Conservation (phyloP, 2,888 invertebrate genomes). For the Drosophila prolongata region DNA sequence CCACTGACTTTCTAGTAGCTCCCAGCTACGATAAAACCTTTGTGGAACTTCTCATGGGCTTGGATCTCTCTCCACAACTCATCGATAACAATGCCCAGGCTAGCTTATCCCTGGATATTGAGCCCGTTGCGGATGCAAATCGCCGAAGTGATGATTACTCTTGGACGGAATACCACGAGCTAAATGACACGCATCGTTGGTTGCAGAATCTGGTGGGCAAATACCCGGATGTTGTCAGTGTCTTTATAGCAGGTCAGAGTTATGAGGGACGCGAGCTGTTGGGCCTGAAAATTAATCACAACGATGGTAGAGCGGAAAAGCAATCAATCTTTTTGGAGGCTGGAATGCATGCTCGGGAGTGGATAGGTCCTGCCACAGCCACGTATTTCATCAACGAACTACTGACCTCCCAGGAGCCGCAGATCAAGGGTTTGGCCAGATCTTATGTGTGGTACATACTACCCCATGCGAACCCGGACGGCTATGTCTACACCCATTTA, state of each 20-base stretch:
- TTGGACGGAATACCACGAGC: slow-evolving; percentile 78
- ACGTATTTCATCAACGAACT: slow-evolving; percentile 88
- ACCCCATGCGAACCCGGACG: slow-evolving; percentile 92
- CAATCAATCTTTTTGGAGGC: slow-evolving; percentile 85
- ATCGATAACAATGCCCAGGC: slow-evolving; percentile 84
- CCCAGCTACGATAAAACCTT: slow-evolving; percentile 66
- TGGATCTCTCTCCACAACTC: slow-evolving; percentile 84
- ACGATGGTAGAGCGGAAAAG: slow-evolving; percentile 45
- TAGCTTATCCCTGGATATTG: slow-evolving; percentile 44
- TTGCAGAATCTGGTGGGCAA: slow-evolving; percentile 85
- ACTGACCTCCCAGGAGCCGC: slow-evolving; percentile 85
- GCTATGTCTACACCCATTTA: slow-evolving; percentile 88
- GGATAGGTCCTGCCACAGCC: slow-evolving; percentile 88
- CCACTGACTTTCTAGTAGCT: slow-evolving; percentile 84
- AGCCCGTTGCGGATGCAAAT: slow-evolving; percentile 62
- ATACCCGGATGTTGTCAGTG: slow-evolving; percentile 84
- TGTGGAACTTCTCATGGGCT: slow-evolving; percentile 28
- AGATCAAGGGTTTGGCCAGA: slow-evolving; percentile 85
- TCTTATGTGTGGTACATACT: slow-evolving; percentile 90
- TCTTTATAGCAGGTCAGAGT: slow-evolving; percentile 85
- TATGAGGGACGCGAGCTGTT: slow-evolving; percentile 87
- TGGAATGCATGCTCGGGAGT: slow-evolving; percentile 91
- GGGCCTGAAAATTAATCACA: slow-evolving; percentile 85
- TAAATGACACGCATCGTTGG: slow-evolving; percentile 86
- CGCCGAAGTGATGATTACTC: slow-evolving; percentile 59